A percentile compares a stretch with the other conserved stretches of the same genome.
Conservation (phyloP, 2,113 vertebrate species). For the Verasper variegatus region DNA sequence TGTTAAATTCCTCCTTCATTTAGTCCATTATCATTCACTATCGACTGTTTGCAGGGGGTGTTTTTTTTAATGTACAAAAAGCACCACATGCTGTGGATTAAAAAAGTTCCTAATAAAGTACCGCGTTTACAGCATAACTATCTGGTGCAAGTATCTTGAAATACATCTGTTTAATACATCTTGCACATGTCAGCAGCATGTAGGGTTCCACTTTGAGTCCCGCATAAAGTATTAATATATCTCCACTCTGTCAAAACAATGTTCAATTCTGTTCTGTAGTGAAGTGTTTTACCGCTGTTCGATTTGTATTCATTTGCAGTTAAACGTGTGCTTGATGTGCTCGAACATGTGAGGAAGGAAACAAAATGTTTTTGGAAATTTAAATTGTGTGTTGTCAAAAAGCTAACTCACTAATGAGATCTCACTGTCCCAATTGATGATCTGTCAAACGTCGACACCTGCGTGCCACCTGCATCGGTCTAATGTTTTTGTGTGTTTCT, state of each 20-base stretch:
- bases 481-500: background rate
- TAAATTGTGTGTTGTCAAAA: background rate
- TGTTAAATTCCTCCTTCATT: conserved; percentile 15
- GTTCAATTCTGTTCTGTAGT: background rate
- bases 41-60: background rate
- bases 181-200: background rate
- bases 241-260: background rate
- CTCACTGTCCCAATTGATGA: background rate
- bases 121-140: conserved; percentile 68
- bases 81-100: conserved; percentile 19
- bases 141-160: conserved; percentile 34
- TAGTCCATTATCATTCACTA: background rate
- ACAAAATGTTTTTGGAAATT: too few species aligned
- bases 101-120: conserved; percentile 38
- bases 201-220: too few species aligned
- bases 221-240: background rate
- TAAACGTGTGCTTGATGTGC: background rate
- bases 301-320: background rate
- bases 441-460: conserved; percentile 14
- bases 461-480: conserved; percentile 37
- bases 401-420: conserved; percentile 2
- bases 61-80: conserved; percentile 58
- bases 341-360: too few species aligned
- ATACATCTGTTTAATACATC: too few species aligned
- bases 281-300: conserved; percentile 16